phyloP scores from a whole-genome alignment of 2,113 vertebrate species.

The Oxyruncus cristatus region DNA sequence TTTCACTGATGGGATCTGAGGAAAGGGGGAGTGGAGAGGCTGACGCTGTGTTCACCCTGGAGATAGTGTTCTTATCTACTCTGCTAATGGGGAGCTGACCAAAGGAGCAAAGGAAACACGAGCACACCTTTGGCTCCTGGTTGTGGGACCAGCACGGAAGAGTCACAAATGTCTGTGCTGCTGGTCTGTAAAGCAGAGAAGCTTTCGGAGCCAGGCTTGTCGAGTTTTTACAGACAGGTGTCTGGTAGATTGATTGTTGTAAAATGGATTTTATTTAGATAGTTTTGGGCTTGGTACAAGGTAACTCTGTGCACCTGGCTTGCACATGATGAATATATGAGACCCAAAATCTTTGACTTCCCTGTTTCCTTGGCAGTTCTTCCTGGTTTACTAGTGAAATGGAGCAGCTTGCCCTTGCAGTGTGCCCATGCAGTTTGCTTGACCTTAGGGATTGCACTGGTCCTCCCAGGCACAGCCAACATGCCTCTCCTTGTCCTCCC shows the following conservation, averaged over 20 bases:
- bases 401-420: background rate
- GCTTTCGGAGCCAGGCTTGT: background rate
- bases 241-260: background rate
- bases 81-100: background rate
- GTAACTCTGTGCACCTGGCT: background rate
- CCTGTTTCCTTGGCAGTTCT: background rate
- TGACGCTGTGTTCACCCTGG: background rate
- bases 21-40: background rate
- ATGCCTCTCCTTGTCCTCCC: background rate
- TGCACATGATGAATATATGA: background rate
- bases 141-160: background rate
- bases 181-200: background rate
- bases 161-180: background rate
- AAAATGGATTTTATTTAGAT: background rate
- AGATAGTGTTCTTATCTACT: background rate
- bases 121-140: background rate
- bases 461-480: background rate
- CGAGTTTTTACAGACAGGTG: background rate
- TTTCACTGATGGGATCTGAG: background rate
- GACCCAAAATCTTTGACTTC: background rate
- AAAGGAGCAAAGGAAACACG: background rate
- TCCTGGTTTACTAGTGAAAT: background rate
- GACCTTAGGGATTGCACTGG: background rate
- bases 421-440: rapidly evolving
- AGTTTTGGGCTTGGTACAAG: background rate